Evolutionary conservation across 1,140 invertebrate genomes (phyloP), one percentile per base, ranked within the genome.

Genomic region (Drosophila kurseongensis): DNA sequence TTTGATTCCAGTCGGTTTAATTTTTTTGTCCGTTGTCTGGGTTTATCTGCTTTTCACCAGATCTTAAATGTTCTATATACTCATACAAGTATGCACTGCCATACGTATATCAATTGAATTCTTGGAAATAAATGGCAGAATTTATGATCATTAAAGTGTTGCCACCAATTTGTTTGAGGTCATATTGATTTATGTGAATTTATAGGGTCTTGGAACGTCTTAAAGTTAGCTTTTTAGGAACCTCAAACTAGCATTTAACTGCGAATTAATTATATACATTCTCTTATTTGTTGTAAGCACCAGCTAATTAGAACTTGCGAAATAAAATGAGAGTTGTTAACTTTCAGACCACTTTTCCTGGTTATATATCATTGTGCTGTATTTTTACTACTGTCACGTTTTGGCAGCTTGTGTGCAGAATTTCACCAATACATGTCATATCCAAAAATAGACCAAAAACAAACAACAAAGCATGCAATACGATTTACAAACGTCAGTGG

Each of bases 401-500:
- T 82, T 65, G 79, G 75, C 32, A 72, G 80, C 63, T 81, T 85
- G 75, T 88, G 82, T 85, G 63, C 71, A 75, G 71, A 79, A 82
- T 82, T 78, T 82, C 68, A 63, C 47, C 56, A 78, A 74, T 79
- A 60, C 67, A 71, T 80, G 82, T 82, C 82, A 86, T 88, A 50
- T 78, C 78, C 80, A 88, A 82, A 82, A 56, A 88, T 86, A 86
- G 61, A 76, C 45, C 66, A 62, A 60, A 71, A 85, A 66, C 68
- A 63, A 69, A 66, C 78, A 59, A 60, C 68, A 75, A 71, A 86
- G 77, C 82, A 86, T 86, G 78, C 82, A 86, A 86, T 71, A 78
- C 68, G 62, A 75, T 52, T 78, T 81, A 80, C 81, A 86, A 74
- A 75, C 81, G 82, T 81, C 82, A 85, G 78, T 86, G 45, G 57